Percentiles rank a stretch among this genome's conserved stretches.
These are phyloP conservation scores for Heliangelus exortis DNA, from an alignment of 2,797 vertebrate genomes.

Conservation along the genomic window DNA sequence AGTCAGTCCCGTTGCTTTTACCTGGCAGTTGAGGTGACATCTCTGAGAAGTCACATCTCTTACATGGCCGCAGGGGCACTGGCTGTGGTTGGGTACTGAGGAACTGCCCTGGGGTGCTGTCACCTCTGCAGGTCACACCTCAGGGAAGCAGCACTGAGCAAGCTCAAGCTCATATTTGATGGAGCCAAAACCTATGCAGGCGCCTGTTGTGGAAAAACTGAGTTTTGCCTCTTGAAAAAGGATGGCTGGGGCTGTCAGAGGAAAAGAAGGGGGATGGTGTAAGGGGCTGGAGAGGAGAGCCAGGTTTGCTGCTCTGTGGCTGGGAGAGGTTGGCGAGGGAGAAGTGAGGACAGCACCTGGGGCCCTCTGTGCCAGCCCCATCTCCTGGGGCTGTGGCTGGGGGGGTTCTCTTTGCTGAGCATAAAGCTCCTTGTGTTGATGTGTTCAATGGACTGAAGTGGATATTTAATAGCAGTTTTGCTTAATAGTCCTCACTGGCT, in stretches of 20 bases:
- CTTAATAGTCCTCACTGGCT: not conserved
- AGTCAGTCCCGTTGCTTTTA: not conserved
- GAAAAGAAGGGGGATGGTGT: not conserved
- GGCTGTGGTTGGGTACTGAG: not conserved
- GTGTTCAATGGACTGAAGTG: not conserved
- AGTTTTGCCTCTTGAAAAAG: not conserved
- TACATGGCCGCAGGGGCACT: not conserved
- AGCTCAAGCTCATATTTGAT: not conserved
- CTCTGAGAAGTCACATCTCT: not conserved
- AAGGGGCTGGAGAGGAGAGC: not conserved
- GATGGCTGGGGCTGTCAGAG: not conserved
- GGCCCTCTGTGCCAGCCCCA: not conserved
- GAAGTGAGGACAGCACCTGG: not conserved
- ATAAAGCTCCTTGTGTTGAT: not conserved
- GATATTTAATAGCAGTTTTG: not conserved
- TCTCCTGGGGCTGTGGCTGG: not conserved
- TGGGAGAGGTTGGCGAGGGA: not conserved
- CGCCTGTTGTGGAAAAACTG: not conserved
- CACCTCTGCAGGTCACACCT: rapidly evolving
- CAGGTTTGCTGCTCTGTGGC: rapidly evolving
- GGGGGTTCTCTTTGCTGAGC: not conserved
- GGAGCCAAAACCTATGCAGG: not conserved
- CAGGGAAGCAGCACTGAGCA: not conserved
- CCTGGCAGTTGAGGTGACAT: not conserved
- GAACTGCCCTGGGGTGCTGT: rapidly evolving